Percentiles rank a stretch among this genome's conserved stretches.
Conservation (phyloP, 2,797 vertebrate species). For the Urosaurus nigricauda region DNA sequence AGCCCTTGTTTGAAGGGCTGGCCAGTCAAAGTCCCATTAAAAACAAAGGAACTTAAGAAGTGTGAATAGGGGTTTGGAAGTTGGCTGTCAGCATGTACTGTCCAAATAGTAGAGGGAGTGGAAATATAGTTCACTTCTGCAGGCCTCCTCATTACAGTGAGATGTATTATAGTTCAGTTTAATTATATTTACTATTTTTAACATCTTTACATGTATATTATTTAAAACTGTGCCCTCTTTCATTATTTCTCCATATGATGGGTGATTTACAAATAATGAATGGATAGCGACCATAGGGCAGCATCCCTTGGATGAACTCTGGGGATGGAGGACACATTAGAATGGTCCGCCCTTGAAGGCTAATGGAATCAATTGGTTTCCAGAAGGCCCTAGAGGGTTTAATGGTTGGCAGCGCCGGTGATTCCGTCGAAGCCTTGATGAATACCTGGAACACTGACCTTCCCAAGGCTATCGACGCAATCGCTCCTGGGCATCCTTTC, state of each 20-base stretch:
- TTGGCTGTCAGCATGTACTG: not conserved
- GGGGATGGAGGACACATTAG: too few relatives aligned
- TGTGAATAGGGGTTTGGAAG: too few relatives aligned
- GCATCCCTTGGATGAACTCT: not conserved
- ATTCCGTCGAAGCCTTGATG: too few relatives aligned
- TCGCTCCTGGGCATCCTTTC: too few relatives aligned
- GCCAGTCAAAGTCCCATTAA: not conserved
- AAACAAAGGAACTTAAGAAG: not conserved
- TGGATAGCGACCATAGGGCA: not conserved
- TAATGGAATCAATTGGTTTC: too few relatives aligned
- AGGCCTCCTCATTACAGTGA: not conserved
- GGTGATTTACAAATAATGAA: not conserved
- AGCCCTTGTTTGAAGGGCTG: not conserved
- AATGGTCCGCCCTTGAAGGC: too few relatives aligned
- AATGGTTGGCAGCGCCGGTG: too few relatives aligned
- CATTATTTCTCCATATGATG: not conserved
- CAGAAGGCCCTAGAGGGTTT: too few relatives aligned
- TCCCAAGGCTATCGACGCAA: too few relatives aligned
- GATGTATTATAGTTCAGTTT: not conserved
- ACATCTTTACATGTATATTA: not conserved
- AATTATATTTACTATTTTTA: not conserved
- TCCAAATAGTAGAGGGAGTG: too few relatives aligned
- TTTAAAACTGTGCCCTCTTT: not conserved
- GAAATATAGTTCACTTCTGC: not conserved
- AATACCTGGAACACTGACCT: too few relatives aligned